These are phyloP conservation scores for Montifringilla adamsi DNA, from an alignment of 2,113 vertebrate genomes.

Conservation along the genomic window DNA sequence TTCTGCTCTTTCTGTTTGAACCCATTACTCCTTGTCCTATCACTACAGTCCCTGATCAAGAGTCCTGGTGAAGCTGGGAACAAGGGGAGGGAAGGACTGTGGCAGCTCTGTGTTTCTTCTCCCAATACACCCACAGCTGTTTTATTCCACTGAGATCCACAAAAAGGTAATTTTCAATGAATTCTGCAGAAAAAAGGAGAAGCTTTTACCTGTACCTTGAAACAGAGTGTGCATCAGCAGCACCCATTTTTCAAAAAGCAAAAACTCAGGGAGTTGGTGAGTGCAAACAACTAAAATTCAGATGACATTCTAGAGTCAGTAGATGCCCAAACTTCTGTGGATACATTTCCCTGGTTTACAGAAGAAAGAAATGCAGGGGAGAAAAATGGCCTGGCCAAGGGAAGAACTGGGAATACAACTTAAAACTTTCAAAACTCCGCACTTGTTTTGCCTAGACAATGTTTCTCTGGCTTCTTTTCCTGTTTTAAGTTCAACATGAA, in stretches of 20 bases:
- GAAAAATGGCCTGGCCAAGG: not conserved
- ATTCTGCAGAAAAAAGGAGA: not conserved
- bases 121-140: fast-evolving
- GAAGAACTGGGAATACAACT: not conserved
- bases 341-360: not conserved
- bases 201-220: not conserved
- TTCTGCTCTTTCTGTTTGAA: not conserved
- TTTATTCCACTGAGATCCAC: not conserved
- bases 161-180: not conserved
- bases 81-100: not conserved
- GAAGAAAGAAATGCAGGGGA: not conserved
- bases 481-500: not conserved
- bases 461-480: not conserved
- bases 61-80: not conserved
- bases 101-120: not conserved
- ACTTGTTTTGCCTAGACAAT: not conserved
- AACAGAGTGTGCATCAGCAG: not conserved
- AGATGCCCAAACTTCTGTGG: not conserved
- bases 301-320: not conserved
- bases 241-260: not conserved
- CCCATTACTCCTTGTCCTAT: not conserved
- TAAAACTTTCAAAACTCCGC: not conserved
- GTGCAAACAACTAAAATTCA: not conserved
- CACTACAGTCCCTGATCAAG: not conserved
- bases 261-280: not conserved